Evolutionary conservation across 1,140 invertebrate species (phyloP), one percentile per base, ranked within the genome.

Genomic region (Saccostrea glomerata): DNA sequence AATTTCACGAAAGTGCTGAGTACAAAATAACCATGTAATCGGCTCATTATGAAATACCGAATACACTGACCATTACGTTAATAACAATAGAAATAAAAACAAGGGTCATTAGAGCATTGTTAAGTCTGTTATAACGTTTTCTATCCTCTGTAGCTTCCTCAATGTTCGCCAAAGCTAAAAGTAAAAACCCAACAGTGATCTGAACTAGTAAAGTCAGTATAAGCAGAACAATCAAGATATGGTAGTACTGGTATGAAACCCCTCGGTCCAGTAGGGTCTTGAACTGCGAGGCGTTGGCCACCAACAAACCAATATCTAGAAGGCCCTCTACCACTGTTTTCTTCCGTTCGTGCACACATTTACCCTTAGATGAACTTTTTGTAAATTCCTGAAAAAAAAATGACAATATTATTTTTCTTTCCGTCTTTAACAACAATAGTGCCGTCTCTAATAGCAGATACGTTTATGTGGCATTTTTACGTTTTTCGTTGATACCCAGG

Each of bases 271-370:
- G 13, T 54, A 92, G 84, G 20, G 90, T 58, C 82, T 90, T 92
- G 20, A 93, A 85, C 54, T 92, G 92, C 30, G 91, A 91, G 55
- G 92, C 90, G 86, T 93, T 93, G 47, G 92, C 89, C 89, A 92
- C 89, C 82, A 90, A 20, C 17, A 92, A 70, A n/a, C 92, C 92
- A 25, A 92, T 85, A 85, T 92, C 92, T 88, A 93, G 84, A 17
- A 92, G 47, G 5, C 92, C 92, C 54, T 93, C 88, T 0, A 91
- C 91, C 58, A 92, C 60, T n/a, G 91, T 92, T 87, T 92, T 92
- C 70, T 90, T 90, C 30, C 30, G 30, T 36, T 36, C 30, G 30
- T 36, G 30, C 30, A 36, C 30, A 36, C 30, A 1, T 36, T 0
- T 36, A 2, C 30, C 2, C 30, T 36, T n/a, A n/a, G n/a, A n/a